Evolutionary conservation across 2,888 invertebrate species (phyloP).

Genomic region (Clostera curtula): DNA sequence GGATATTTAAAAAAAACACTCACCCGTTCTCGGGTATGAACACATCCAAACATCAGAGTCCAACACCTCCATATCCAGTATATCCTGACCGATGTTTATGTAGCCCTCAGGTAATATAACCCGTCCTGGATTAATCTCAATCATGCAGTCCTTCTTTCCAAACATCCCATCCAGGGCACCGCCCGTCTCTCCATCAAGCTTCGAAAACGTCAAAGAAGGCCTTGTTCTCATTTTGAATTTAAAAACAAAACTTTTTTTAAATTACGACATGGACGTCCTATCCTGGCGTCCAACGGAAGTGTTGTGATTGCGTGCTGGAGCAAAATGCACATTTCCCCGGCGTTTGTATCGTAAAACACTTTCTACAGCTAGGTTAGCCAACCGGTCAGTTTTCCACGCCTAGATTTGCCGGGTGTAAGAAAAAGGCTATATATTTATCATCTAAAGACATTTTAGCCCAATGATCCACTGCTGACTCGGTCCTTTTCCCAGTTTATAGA

Average conservation of each 20-base stretch:
- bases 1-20: conserved; percentile 25
- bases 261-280: conserved; percentile 15
- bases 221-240: conserved; percentile 46
- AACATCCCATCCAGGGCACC: conserved; percentile 79
- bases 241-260: conserved; percentile 7
- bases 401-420: conserved; percentile 6
- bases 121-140: conserved; percentile 82
- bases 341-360: conserved; percentile 43
- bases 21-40: conserved; percentile 92
- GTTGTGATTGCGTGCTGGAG: conserved; percentile 41
- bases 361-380: conserved; percentile 29
- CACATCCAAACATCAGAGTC: conserved; percentile 89
- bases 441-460: too few relatives aligned
- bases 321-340: conserved; percentile 33
- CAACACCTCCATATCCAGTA: conserved; percentile 81
- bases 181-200: conserved; percentile 75
- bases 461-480: too few relatives aligned
- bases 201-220: conserved; percentile 67
- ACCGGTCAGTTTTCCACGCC: conserved; percentile 5
- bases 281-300: conserved; percentile 29
- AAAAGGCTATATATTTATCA: conserved; percentile 5
- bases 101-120: conserved; percentile 82
- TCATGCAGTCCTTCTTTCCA: conserved; percentile 79
- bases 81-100: conserved; percentile 79
- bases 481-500: too few relatives aligned